phyloP scores from a whole-genome alignment of 2,888 invertebrate genomes.

The Acronicta alni region DNA sequence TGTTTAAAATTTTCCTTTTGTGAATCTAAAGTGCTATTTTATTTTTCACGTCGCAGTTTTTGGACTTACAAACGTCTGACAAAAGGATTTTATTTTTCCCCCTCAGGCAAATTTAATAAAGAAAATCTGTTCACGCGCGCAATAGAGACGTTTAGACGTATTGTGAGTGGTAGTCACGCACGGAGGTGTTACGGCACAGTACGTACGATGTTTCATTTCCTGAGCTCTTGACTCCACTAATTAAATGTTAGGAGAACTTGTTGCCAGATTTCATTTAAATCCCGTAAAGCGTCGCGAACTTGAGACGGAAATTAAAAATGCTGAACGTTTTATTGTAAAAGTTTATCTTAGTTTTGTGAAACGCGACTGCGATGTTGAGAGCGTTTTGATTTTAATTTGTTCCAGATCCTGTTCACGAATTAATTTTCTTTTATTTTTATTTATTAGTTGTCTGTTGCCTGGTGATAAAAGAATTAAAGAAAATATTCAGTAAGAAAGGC shows the following conservation, averaged over 20 bases:
- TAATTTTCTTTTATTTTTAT: slow-evolving; percentile 37
- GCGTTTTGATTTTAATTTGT: slow-evolving; percentile 59
- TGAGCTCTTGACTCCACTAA: slow-evolving; percentile 71
- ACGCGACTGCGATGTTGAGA: slow-evolving; percentile 51
- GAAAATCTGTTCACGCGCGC: slow-evolving; percentile 59
- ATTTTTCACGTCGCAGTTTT: slow-evolving; percentile 68
- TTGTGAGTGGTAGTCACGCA: slow-evolving; percentile 61
- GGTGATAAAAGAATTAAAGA: slow-evolving; percentile 18
- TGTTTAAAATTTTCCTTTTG: slow-evolving; percentile 79
- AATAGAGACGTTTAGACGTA: slow-evolving; percentile 51
- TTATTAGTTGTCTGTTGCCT: slow-evolving; percentile 36
- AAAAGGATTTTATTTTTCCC: slow-evolving; percentile 60
- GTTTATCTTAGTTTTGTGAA: slow-evolving; percentile 68
- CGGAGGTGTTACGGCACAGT: slow-evolving; percentile 63
- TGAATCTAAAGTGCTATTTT: slow-evolving; percentile 76
- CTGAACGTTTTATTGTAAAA: slow-evolving; percentile 75
- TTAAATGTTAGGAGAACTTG: slow-evolving; percentile 81
- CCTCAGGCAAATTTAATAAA: slow-evolving; percentile 69
- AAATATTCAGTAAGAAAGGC: slow-evolving; percentile 7
- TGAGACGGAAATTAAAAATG: slow-evolving; percentile 79
- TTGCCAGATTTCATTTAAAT: slow-evolving; percentile 79
- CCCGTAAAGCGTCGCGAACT: slow-evolving; percentile 70
- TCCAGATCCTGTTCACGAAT: slow-evolving; percentile 48
- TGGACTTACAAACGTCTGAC: slow-evolving; percentile 56
- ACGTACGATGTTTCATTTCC: slow-evolving; percentile 78